These are phyloP conservation scores for Cataglyphis cursor DNA, from an alignment of 2,888 invertebrate species.

Conservation along the genomic window DNA sequence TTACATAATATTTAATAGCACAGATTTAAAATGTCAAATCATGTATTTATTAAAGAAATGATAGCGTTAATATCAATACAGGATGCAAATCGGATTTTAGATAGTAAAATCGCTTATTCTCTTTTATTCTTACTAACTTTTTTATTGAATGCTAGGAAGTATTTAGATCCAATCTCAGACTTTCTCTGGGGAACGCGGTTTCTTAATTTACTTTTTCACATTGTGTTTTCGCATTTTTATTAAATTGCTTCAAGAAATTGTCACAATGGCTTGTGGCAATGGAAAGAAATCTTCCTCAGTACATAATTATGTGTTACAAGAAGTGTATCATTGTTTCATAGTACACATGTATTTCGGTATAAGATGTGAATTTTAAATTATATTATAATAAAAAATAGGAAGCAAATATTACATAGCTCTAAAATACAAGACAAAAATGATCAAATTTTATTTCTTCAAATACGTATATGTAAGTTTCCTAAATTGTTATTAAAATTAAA, in stretches of 20 bases:
- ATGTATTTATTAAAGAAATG: not conserved
- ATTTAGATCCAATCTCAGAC: constrained; percentile 20
- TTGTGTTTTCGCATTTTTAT: not conserved
- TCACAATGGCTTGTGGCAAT: constrained; percentile 21
- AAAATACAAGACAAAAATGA: not conserved
- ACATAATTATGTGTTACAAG: not conserved
- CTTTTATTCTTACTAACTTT: constrained; percentile 22
- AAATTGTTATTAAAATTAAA: not conserved
- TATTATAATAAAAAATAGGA: not conserved
- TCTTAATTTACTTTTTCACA: constrained; percentile 28
- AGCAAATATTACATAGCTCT: not conserved
- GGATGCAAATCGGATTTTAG: constrained; percentile 8
- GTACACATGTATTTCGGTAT: not conserved
- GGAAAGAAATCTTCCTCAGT: not conserved
- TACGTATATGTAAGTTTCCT: not conserved
- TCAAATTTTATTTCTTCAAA: not conserved
- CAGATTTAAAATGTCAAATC: not conserved
- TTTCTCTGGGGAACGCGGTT: constrained; percentile 27
- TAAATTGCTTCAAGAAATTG: constrained; percentile 32
- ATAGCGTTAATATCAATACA: not conserved
- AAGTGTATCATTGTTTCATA: not conserved
- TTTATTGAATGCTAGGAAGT: constrained; percentile 27
- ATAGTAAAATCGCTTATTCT: constrained; percentile 10
- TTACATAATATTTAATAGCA: not conserved
- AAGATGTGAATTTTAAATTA: constrained; percentile 7